These are phyloP conservation scores for Laothoe populi DNA, from an alignment of 2,888 invertebrate species.

Conservation along the genomic window DNA sequence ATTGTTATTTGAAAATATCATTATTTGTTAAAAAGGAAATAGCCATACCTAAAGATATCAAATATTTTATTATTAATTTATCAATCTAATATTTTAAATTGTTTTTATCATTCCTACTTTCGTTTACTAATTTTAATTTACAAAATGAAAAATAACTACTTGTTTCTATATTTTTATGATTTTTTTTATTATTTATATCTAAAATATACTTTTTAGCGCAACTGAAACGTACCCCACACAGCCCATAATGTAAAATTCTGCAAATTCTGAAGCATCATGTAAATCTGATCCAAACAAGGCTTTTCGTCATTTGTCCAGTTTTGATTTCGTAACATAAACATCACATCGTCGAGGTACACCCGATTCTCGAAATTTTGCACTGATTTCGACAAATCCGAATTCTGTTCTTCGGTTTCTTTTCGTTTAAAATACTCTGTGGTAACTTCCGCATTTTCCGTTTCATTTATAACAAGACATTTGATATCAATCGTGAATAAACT, in stretches of 20 bases:
- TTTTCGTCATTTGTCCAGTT: conserved; percentile 67
- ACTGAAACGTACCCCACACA: conserved; percentile 84
- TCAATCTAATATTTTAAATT: no score
- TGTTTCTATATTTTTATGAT: no score
- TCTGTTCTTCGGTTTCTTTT: conserved; percentile 23
- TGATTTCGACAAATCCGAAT: conserved; percentile 4
- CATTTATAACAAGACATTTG: conserved; percentile 47
- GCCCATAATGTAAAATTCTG: conserved; percentile 85
- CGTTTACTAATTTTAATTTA: no score
- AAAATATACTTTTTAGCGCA: no score
- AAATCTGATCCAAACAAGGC: conserved; percentile 65
- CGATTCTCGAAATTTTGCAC: conserved; percentile 44
- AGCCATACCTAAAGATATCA: no score
- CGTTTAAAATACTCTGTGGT: conserved; percentile 32
- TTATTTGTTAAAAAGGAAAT: no score
- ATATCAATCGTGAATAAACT: conserved; percentile 35
- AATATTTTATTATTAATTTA: no score
- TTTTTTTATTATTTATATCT: neutral
- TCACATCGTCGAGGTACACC: conserved; percentile 73
- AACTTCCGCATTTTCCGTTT: conserved; percentile 35
- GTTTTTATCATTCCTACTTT: no score
- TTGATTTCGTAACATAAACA: conserved; percentile 63
- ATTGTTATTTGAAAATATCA: no score
- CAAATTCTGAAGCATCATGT: conserved; percentile 62
- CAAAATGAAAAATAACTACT: no score